Percentiles rank a stretch among this genome's conserved stretches.
Evolutionary conservation across 2,113 vertebrate species (phyloP).

Genomic region (Acrocephalus kingi): DNA sequence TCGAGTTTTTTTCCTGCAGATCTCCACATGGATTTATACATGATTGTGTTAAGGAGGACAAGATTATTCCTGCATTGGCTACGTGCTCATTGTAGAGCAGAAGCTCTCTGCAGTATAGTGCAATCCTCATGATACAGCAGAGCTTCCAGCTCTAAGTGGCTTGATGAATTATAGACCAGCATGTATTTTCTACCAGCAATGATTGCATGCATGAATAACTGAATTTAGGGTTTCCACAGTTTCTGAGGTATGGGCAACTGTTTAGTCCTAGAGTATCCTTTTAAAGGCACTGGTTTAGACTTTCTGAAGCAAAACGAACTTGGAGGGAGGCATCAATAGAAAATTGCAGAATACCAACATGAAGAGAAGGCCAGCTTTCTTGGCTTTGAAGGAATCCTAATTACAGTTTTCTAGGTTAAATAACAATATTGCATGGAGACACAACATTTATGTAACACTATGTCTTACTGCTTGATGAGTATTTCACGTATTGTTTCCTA

Average conservation of each 20-base stretch:
- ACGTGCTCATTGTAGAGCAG: background rate
- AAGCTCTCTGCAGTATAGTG: background rate
- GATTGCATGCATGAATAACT: background rate
- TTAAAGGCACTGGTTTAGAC: background rate
- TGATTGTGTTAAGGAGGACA: background rate
- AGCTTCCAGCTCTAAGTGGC: background rate
- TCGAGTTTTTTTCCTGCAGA: background rate
- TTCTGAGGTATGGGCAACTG: background rate
- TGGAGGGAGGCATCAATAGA: background rate
- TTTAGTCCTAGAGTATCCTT: background rate
- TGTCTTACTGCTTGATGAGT: background rate
- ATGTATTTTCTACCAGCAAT: background rate
- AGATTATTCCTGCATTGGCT: background rate
- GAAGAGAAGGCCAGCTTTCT: background rate
- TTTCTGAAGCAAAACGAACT: background rate
- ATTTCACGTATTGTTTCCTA: background rate
- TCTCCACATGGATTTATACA: background rate
- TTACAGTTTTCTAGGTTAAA: background rate
- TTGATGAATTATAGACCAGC: background rate
- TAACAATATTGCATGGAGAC: background rate
- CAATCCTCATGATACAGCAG: background rate
- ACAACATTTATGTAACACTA: background rate
- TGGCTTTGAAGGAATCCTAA: background rate
- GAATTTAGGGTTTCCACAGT: background rate
- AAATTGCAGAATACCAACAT: background rate